phyloP scores from a whole-genome alignment of 2,888 invertebrate species.

The Patella depressa region DNA sequence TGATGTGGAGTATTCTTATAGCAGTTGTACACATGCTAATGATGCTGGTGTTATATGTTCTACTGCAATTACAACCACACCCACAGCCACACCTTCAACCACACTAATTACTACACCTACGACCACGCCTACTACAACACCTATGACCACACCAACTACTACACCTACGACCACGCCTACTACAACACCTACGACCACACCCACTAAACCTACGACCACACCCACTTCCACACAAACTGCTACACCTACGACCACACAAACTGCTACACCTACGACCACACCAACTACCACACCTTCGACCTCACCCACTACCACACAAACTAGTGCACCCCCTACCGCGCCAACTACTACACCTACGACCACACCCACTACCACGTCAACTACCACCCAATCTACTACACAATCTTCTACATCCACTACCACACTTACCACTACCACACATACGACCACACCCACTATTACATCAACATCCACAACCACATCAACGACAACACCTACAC shows the following conservation, averaged over 20 bases:
- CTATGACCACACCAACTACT: neutral
- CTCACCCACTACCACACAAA: neutral
- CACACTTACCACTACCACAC: neutral
- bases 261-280: neutral
- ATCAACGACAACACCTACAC: neutral
- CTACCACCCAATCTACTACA: neutral
- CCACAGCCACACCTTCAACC: neutral
- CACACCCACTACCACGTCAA: neutral
- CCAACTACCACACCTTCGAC: neutral
- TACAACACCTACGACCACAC: neutral
- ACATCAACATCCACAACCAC: neutral
- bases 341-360: constrained; percentile 1
- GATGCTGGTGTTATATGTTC: constrained; percentile 43
- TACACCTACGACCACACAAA: neutral
- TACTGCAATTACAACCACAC: neutral
- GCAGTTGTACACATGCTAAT: constrained; percentile 39
- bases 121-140: neutral
- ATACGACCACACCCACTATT: neutral
- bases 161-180: neutral
- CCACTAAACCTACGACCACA: neutral
- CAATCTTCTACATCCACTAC: neutral
- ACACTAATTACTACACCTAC: neutral
- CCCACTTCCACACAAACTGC: neutral
- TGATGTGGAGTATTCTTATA: constrained; percentile 29
- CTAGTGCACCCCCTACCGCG: neutral